Evolutionary conservation across 64 coral and sea anemone species (phyloP).

Genomic region (Montipora sp.): DNA sequence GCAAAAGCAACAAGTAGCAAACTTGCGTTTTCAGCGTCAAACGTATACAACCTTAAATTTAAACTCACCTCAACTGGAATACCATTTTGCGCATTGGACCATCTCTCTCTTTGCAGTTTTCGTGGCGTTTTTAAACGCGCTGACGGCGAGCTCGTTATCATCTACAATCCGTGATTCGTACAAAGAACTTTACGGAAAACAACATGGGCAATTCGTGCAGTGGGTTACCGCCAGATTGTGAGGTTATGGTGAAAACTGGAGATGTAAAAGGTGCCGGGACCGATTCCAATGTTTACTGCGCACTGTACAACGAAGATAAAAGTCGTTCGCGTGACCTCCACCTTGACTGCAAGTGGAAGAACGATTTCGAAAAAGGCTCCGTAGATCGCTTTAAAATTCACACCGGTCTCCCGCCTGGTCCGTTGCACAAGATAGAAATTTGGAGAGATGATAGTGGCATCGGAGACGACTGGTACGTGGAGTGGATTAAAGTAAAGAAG

Average conservation of each 20-base stretch:
- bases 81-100: too few species aligned
- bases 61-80: too few species aligned
- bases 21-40: too few species aligned
- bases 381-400: slow-evolving; percentile 91
- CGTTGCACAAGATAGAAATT: slow-evolving; percentile 85
- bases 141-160: too few species aligned
- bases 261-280: slow-evolving; percentile 97
- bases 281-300: slow-evolving; percentile 92
- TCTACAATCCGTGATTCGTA: too few species aligned
- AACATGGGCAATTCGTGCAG: slow-evolving; percentile 90
- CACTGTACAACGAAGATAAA: slow-evolving; percentile 69
- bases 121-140: too few species aligned
- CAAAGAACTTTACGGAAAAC: neutral
- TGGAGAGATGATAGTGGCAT: slow-evolving; percentile 94
- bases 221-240: slow-evolving; percentile 84
- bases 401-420: slow-evolving; percentile 72
- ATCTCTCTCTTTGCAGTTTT: too few species aligned
- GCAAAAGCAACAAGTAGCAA: too few species aligned
- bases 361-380: slow-evolving; percentile 97
- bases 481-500: slow-evolving; percentile 91
- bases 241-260: slow-evolving; percentile 87
- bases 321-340: slow-evolving; percentile 77
- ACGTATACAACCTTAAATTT: too few species aligned
- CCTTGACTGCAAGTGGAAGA: slow-evolving; percentile 95
- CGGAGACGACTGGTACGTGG: slow-evolving; percentile 92